Conservation (phyloP, 1,140 invertebrate species). For the Drosophila athabasca region DNA sequence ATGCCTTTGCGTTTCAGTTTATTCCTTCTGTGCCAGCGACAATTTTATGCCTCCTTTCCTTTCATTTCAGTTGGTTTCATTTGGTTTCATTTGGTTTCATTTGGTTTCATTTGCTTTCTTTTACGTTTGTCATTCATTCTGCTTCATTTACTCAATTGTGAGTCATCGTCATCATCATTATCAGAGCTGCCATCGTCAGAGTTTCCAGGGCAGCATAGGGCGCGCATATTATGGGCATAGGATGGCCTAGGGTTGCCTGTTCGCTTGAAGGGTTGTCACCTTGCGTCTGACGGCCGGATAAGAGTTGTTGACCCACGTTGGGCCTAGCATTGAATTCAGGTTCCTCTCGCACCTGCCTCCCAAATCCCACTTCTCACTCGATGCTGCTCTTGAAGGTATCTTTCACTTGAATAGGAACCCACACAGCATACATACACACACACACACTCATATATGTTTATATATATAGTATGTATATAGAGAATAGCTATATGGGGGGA, state of each 20-base stretch:
- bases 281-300: slow-evolving; percentile 48
- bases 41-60: slow-evolving; percentile 41
- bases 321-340: slow-evolving; percentile 39
- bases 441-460: too few relatives aligned
- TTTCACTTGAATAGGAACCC: background rate
- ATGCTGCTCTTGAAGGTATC: slow-evolving; percentile 1
- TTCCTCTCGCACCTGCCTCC: background rate
- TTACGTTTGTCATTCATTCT: slow-evolving; percentile 73
- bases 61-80: slow-evolving; percentile 28
- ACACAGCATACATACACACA: background rate
- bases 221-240: slow-evolving; percentile 14
- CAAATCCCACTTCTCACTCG: slow-evolving; percentile 6
- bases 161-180: slow-evolving; percentile 51
- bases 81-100: slow-evolving; percentile 39
- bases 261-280: slow-evolving; percentile 37
- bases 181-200: slow-evolving; percentile 6
- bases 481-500: slow-evolving; percentile 8
- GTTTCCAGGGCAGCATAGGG: background rate
- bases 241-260: background rate
- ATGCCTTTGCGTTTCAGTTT: too few relatives aligned
- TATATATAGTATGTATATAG: background rate
- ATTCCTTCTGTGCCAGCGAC: slow-evolving; percentile 22
- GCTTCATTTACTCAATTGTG: slow-evolving; percentile 82
- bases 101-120: slow-evolving; percentile 50
- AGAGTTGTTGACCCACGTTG: slow-evolving; percentile 72